Conservation (phyloP, 2,888 invertebrate genomes). For the Eurytoma californica region DNA sequence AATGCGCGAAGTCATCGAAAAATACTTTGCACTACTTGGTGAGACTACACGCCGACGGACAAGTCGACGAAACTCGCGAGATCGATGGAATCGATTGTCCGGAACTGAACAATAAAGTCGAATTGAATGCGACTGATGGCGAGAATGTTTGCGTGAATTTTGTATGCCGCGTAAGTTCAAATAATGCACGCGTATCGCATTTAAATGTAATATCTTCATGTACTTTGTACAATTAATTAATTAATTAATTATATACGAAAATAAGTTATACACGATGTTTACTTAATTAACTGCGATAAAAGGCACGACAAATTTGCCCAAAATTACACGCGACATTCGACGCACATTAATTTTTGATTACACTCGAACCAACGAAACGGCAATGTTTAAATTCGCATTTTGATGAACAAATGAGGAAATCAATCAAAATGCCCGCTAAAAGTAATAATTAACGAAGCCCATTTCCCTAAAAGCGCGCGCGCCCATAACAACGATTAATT, state of each 20-base stretch:
- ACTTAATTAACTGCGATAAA: no score
- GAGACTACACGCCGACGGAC: not conserved
- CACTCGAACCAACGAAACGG: no score
- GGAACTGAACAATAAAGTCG: not conserved
- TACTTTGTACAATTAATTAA: not conserved
- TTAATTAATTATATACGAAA: not conserved
- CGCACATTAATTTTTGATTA: no score
- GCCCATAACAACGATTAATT: no score
- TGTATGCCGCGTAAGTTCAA: not conserved
- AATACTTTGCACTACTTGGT: not conserved
- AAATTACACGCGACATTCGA: no score
- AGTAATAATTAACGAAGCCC: no score
- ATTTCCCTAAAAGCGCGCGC: no score
- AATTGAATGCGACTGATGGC: not conserved
- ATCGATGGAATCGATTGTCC: constrained; percentile 2
- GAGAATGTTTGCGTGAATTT: constrained; percentile 1
- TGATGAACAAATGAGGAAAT: no score
- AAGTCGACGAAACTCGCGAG: not conserved
- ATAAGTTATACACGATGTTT: no score
- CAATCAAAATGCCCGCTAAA: no score
- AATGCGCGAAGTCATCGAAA: not conserved
- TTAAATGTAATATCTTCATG: constrained; percentile 9
- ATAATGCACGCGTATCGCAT: not conserved
- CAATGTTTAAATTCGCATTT: no score
- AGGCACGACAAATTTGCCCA: no score